Evolutionary conservation across 2,113 vertebrate genomes (phyloP), one percentile per base, ranked within the genome.

Genomic region (Colossoma macropomum): DNA sequence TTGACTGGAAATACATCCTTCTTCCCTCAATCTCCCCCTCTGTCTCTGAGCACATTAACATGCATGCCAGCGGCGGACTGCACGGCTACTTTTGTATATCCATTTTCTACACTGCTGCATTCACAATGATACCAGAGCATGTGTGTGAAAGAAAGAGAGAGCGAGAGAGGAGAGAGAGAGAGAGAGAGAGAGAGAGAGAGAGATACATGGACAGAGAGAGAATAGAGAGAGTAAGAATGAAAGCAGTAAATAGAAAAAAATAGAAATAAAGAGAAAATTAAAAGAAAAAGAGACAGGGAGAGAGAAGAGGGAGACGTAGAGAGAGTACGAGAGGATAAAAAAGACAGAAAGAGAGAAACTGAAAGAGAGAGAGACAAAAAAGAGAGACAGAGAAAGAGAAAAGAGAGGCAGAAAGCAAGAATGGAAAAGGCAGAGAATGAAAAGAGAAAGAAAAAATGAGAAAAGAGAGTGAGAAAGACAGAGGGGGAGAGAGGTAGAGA

Each of bases 21-120:
- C 23, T 2, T 62, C 59, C 0, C 59, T 56, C 54, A 17, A 0
- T 8, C 54, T 23, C 54, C 19, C 27, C 60, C 30, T 6, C 12
- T n/a, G 34, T 66, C 17, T 80, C 32, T 38, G 38, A 59, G 45
- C 21, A 25, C n/a, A 72, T 34, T 75, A 63, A 21, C 66, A 83
- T 79, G 19, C 45, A 79, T 60, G 8, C 68, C 77, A 71, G 66
- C 48, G 62, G 75, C 76, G 38, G 52, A 60, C 72, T 63, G 65
- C 73, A 77, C 28, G 50, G 32, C 41, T 70, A 50, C 48, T 69
- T 83, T 48, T 71, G 19, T 62, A 70, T 50, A 62, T 62, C 16
- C 12, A 28, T n/a, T 59, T 41, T 21, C 16, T 25, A 15, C 13
- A 56, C 27, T 11, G 21, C n/a, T 17, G 3, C 54, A 23, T 25